Evolutionary conservation across 2,888 invertebrate species (phyloP), one percentile per base, ranked within the genome.

Genomic region (Heliconius erato): DNA sequence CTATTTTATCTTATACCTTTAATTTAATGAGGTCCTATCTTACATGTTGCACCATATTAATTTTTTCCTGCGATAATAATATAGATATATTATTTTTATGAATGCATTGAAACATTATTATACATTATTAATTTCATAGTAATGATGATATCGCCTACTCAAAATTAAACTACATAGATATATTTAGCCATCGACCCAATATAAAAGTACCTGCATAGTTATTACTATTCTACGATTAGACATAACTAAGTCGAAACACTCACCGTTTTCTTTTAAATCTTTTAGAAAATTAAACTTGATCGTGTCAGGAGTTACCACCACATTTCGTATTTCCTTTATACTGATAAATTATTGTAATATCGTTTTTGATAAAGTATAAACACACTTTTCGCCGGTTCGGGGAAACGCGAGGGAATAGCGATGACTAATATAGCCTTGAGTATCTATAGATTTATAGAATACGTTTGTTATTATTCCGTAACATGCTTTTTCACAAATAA

Each of bases 401-500:
- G 71, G 44, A 72, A n/a, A 6, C 14, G 19, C 49, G 5, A 49
- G 14, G 16, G 35, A 76, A 35, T 71, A 71, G 72, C 44, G 44
- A 71, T 76, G 74, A 59, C 35, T 76, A 76, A 76, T 74, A 63
- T 9, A 63, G 74, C 74, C 74, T 35, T 63, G 74, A 32, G 32
- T 26, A 65, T n/a, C 11, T 65, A 65, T n/a, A 49, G 14, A 44
- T 44, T 44, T 32, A 54, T 74, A 23, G 23, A 76, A 59, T 76
- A 49, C 9, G 14, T 59, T 32, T 63, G 54, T 54, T 32, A 28
- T 72, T 72, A 49, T 72, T 71, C 26, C 44, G 11, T 28, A 67
- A 28, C 6, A 59, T 16, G 63, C 76, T 26, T 4, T 76, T 63
- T 76, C 76, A 63, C 9, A 26, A n/a, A 40, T 9, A 40, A 9